Evolutionary conservation across 2,888 invertebrate species (phyloP), one percentile per base, ranked within the genome.

Genomic region (Listrodromus nycthemerus): DNA sequence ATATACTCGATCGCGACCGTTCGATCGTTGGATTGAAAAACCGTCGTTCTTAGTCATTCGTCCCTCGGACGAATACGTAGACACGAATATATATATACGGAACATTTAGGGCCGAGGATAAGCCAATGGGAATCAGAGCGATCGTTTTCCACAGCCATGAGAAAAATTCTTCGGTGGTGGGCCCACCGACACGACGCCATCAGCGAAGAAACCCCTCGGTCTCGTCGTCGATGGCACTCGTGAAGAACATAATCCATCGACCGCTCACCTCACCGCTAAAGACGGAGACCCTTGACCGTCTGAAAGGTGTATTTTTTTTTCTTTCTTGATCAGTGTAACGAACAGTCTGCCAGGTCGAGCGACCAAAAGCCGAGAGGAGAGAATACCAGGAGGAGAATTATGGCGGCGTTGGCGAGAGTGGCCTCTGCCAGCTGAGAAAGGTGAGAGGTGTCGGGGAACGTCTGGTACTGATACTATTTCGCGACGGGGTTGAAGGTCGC

Each of bases 11-110:
- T 74, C 67, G 45, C 37, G 55, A 75, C n/a, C 50, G 61, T 77
- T 83, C 75, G 70, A 78, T 73, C 37, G 67, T 33, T 61, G 27
- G 65, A 70, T 77, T 81, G 74, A 70, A 78, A 78, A 84, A 81
- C 69, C 55, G 67, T 69, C 55, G 16, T 63, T 69, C 73, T 37
- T 33, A 61, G 45, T 67, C 76, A 77, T 73, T 67, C 63, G 77
- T 77, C 58, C 50, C 50, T 41, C 16, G 41, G 16, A 41, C 41
- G 13, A 13, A 33, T 33, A 33, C 6, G 6, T 6, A 33, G 33
- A n/a, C n/a, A n/a, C n/a, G n/a, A n/a, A n/a, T 7, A 16, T 55
- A 13, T 10, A 52, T 52, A 52, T 24, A 52, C 52, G 24, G 30
- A 27, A 30, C 58, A 30, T 61, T 30, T n/a, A 61, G n/a, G 58